Evolutionary conservation across 2,797 vertebrate species (phyloP).

Genomic region (Gambusia yucatana): DNA sequence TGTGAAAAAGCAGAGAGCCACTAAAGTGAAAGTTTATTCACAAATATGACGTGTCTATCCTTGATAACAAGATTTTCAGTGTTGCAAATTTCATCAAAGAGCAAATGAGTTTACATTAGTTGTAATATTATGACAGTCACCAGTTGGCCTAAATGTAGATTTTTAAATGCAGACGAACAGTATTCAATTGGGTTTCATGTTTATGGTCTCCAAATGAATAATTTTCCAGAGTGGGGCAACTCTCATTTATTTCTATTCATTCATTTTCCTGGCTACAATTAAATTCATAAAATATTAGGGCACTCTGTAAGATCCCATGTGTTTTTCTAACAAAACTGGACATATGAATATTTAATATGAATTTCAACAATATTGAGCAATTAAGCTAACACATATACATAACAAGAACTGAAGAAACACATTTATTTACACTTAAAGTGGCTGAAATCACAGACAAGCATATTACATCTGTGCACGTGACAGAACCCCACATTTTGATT

Average conservation of each 20-base stretch:
- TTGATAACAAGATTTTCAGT: background rate
- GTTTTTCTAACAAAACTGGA: background rate
- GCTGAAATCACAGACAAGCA: background rate
- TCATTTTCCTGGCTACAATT: background rate
- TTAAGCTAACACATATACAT: background rate
- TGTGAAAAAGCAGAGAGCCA: background rate
- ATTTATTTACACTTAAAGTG: background rate
- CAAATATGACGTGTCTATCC: background rate
- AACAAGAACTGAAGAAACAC: background rate
- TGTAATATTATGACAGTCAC: background rate
- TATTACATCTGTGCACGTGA: background rate
- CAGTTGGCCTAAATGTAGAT: background rate
- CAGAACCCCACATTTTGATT: background rate
- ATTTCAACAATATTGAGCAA: background rate
- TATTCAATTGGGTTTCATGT: background rate
- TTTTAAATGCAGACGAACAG: background rate
- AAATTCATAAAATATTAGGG: background rate
- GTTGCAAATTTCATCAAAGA: background rate
- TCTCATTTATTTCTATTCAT: background rate
- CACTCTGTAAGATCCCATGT: background rate
- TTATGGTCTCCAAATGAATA: background rate
- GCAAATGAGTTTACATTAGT: background rate
- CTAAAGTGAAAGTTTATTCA: background rate
- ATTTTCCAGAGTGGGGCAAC: background rate
- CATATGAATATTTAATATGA: background rate